These are phyloP conservation scores for Eristalinus sepulchralis DNA, from an alignment of 2,888 invertebrate genomes.

Conservation along the genomic window DNA sequence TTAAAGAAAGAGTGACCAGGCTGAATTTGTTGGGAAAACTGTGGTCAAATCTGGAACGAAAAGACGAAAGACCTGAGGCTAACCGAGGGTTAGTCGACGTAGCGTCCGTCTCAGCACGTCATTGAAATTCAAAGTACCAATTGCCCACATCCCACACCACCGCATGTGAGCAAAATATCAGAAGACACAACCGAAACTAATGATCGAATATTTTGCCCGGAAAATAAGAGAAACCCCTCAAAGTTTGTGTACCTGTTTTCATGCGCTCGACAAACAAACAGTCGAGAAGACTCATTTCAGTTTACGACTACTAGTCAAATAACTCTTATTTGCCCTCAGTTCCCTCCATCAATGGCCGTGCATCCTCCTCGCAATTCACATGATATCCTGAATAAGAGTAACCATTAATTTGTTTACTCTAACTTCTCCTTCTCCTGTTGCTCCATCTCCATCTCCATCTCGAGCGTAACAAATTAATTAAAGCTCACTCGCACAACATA, in stretches of 20 bases:
- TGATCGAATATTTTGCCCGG: neutral
- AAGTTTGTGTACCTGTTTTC: neutral
- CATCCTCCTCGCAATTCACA: neutral
- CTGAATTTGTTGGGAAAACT: too few species aligned
- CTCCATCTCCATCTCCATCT: neutral
- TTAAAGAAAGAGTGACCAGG: too few species aligned
- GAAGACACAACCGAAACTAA: neutral
- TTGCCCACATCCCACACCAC: too few species aligned
- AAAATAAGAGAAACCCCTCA: neutral
- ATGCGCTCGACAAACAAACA: neutral
- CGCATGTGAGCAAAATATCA: neutral
- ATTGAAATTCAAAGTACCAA: too few species aligned
- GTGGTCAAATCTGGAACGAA: too few species aligned
- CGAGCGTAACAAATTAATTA: constrained; percentile 43
- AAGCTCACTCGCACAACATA: constrained; percentile 9
- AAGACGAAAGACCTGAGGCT: too few species aligned
- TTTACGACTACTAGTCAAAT: neutral
- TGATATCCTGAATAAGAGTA: neutral
- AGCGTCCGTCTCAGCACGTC: too few species aligned
- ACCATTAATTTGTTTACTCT: constrained; percentile 8
- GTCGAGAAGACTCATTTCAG: neutral
- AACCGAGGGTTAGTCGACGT: too few species aligned
- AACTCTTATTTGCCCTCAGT: neutral
- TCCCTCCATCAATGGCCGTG: neutral
- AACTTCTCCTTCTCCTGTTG: neutral